A percentile compares a stretch with the other conserved stretches of the same genome.
Conservation (phyloP, 1,140 invertebrate genomes). For the Drusus annulatus region DNA sequence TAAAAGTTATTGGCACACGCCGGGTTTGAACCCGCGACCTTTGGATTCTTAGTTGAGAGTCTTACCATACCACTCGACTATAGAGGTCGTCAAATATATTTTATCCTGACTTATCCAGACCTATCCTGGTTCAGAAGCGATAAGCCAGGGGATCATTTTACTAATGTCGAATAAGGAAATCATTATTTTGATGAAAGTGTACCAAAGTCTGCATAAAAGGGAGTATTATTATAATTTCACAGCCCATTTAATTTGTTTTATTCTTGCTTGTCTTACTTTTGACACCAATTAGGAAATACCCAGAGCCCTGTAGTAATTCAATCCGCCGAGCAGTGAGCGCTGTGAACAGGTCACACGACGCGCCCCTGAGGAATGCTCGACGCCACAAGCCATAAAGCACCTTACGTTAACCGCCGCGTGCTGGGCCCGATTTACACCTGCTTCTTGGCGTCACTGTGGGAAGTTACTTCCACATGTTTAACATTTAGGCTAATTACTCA, state of each 20-base stretch:
- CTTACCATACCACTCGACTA: no score
- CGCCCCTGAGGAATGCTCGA: slow-evolving; percentile 9
- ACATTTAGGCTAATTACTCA: no score
- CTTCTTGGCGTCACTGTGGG: background rate
- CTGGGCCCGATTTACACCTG: slow-evolving; percentile 8
- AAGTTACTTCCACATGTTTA: no score
- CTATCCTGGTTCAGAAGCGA: no score
- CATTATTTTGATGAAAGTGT: no score
- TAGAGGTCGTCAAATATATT: no score
- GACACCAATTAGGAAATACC: background rate
- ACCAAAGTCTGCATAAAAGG: no score
- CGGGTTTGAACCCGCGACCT: no score
- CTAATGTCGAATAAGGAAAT: background rate
- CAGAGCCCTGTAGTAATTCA: background rate
- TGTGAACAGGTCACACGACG: background rate
- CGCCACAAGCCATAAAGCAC: slow-evolving; percentile 17
- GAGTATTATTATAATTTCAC: background rate
- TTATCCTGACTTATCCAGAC: no score
- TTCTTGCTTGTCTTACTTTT: background rate
- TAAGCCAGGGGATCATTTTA: background rate
- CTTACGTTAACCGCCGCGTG: background rate
- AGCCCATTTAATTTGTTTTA: slow-evolving; percentile 2
- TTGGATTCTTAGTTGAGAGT: no score
- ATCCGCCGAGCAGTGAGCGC: background rate
- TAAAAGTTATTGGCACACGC: no score